Evolutionary conservation across 2,888 invertebrate species (phyloP).

Genomic region (Cryptosula pallasiana): DNA sequence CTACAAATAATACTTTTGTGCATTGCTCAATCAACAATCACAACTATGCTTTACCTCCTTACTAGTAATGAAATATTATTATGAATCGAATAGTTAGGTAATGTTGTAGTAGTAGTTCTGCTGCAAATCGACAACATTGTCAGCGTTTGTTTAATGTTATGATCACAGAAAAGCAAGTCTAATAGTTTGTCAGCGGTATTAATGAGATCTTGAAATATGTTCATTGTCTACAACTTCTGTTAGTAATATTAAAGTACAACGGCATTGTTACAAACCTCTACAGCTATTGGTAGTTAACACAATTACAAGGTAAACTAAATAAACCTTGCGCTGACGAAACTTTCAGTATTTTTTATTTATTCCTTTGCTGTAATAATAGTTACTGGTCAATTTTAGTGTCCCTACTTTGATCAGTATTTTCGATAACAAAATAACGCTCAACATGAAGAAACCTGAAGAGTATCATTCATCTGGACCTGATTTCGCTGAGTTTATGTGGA

Average conservation of each 20-base stretch:
- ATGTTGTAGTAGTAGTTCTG: neutral
- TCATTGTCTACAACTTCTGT: too few relatives aligned
- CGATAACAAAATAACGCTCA: neutral
- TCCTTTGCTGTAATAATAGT: too few relatives aligned
- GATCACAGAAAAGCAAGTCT: neutral
- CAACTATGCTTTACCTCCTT: neutral
- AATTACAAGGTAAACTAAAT: too few relatives aligned
- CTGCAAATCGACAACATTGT: neutral
- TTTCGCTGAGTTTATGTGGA: conserved; percentile 88
- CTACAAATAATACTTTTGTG: neutral
- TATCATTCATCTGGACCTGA: conserved; percentile 53
- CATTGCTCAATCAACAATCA: neutral
- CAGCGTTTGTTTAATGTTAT: neutral
- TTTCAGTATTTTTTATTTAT: too few relatives aligned
- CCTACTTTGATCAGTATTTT: too few relatives aligned
- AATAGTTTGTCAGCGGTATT: too few relatives aligned
- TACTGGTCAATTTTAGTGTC: too few relatives aligned
- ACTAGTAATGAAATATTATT: neutral
- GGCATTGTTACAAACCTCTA: too few relatives aligned
- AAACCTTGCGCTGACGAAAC: too few relatives aligned
- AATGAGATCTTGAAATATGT: too few relatives aligned
- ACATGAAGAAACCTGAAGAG: conserved; percentile 15
- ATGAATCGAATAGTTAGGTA: neutral
- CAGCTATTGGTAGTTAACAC: too few relatives aligned
- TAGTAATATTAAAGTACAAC: too few relatives aligned